These are phyloP conservation scores for Tenodera sinensis DNA, from an alignment of 2,888 invertebrate genomes.

Conservation along the genomic window DNA sequence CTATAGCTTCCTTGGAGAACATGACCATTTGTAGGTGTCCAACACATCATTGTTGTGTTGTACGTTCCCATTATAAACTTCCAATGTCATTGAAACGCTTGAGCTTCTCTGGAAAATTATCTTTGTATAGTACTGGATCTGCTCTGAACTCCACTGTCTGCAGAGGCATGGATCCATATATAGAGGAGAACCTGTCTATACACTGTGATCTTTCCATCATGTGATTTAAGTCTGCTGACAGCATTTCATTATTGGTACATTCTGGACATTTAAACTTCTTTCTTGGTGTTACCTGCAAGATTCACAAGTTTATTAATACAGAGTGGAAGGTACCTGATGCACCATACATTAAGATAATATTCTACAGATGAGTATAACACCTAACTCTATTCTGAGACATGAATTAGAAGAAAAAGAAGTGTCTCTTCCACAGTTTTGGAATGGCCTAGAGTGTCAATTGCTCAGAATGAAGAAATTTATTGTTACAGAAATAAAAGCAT, in stretches of 20 bases:
- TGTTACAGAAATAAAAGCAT: too few relatives aligned
- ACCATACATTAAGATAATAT: too few relatives aligned
- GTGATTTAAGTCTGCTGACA: conserved; percentile 87
- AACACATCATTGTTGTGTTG: background rate
- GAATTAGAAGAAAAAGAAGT: too few relatives aligned
- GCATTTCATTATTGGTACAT: conserved; percentile 89
- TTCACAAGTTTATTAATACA: background rate
- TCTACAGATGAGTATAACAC: too few relatives aligned
- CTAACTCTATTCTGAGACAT: too few relatives aligned
- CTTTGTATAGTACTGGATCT: conserved; percentile 89
- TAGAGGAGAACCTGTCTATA: conserved; percentile 72
- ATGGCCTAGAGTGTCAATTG: too few relatives aligned
- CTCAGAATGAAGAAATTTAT: too few relatives aligned
- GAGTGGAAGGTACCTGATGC: too few relatives aligned
- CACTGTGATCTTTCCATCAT: conserved; percentile 92
- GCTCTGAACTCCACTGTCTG: conserved; percentile 88
- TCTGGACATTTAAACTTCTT: conserved; percentile 97
- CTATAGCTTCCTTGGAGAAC: too few relatives aligned
- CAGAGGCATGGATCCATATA: conserved; percentile 85
- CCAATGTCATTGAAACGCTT: conserved; percentile 88
- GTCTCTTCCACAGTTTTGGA: too few relatives aligned
- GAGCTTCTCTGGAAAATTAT: conserved; percentile 78
- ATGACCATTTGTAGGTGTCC: background rate
- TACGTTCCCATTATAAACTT: conserved; percentile 59
- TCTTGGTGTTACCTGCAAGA: conserved; percentile 75